phyloP scores from a whole-genome alignment of 2,113 vertebrate species.

The Taxidea taxus region DNA sequence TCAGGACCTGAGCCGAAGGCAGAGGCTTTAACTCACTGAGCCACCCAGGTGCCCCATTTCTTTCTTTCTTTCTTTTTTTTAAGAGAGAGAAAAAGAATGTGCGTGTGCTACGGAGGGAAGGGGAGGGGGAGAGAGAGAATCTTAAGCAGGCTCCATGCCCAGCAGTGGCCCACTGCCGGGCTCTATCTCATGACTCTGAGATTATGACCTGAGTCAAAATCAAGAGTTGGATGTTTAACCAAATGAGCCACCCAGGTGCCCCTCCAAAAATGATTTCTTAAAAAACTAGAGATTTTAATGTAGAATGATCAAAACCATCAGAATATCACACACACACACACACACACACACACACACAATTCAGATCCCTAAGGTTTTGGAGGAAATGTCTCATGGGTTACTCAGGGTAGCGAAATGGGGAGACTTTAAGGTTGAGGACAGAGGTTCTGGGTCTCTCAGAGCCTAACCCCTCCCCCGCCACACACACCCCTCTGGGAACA shows the following conservation, averaged over 20 bases:
- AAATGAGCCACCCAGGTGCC: background rate
- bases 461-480: too few species aligned
- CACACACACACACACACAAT: too few species aligned
- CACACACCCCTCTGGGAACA: background rate
- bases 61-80: background rate
- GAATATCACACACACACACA: background rate
- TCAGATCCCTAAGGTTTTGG: background rate
- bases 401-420: background rate
- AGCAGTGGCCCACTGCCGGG: fast-evolving
- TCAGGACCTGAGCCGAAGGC: too few species aligned
- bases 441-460: background rate
- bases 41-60: too few species aligned
- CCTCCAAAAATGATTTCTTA: background rate
- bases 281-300: conserved; percentile 16
- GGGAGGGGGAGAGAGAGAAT: background rate
- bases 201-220: background rate
- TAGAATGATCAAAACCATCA: background rate
- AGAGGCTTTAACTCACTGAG: too few species aligned
- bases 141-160: background rate
- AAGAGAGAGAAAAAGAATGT: background rate
- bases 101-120: background rate
- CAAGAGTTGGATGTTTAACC: background rate
- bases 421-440: background rate
- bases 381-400: background rate
- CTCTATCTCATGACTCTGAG: background rate